Conservation (phyloP, 2,888 invertebrate genomes). For the Leptinotarsa rubiginosa region DNA sequence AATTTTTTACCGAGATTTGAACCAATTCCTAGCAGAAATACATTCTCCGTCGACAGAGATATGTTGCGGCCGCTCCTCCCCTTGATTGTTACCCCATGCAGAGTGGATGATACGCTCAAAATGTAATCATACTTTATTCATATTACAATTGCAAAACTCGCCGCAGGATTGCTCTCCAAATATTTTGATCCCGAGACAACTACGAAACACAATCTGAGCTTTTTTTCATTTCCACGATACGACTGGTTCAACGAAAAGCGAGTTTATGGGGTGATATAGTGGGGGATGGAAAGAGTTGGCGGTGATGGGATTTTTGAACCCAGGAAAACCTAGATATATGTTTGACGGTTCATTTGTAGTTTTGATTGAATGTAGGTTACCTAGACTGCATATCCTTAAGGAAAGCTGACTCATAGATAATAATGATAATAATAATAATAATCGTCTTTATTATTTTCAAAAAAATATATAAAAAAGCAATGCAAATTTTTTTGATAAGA, state of each 20-base stretch:
- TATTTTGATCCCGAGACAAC: constrained; percentile 33
- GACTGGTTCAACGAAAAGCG: constrained; percentile 2
- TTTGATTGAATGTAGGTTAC: too few relatives aligned
- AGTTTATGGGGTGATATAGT: background rate
- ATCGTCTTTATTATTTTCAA: too few relatives aligned
- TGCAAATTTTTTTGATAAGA: too few relatives aligned
- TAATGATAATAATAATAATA: too few relatives aligned
- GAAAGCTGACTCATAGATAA: too few relatives aligned
- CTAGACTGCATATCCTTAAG: too few relatives aligned
- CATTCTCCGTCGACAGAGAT: constrained; percentile 37
- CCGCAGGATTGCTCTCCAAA: constrained; percentile 40
- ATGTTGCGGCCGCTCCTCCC: constrained; percentile 41
- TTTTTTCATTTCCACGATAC: constrained; percentile 9
- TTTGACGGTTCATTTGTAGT: too few relatives aligned
- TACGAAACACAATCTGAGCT: constrained; percentile 8
- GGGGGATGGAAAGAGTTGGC: background rate
- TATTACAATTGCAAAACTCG: constrained; percentile 46
- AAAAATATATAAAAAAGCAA: too few relatives aligned
- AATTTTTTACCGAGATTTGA: constrained; percentile 5
- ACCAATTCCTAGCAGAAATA: constrained; percentile 13
- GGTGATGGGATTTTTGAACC: background rate
- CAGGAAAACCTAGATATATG: too few relatives aligned
- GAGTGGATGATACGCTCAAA: constrained; percentile 44
- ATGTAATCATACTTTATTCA: constrained; percentile 49
- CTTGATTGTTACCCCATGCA: constrained; percentile 44